These are phyloP conservation scores for Phataginus tricuspis DNA, from an alignment of 2,797 vertebrate genomes.

Conservation along the genomic window DNA sequence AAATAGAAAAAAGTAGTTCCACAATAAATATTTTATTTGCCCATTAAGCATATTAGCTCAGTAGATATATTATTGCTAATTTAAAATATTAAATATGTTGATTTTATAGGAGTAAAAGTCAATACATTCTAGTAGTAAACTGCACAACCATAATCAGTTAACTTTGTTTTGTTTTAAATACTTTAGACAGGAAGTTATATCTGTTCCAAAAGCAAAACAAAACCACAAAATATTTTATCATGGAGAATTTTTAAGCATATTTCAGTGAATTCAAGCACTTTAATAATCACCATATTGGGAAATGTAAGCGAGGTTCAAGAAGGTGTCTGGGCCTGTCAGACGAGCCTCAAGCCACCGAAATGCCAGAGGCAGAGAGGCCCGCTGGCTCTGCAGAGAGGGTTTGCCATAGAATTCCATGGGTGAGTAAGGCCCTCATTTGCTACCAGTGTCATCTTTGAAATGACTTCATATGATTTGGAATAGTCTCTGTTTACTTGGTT, in stretches of 20 bases:
- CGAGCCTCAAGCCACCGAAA: not conserved
- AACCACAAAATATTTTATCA: not conserved
- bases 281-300: not conserved
- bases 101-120: conserved; percentile 36
- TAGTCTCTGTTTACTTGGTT: not conserved
- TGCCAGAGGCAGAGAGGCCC: not conserved
- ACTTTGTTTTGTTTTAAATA: not conserved
- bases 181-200: not conserved
- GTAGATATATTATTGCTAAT: not conserved
- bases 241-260: not conserved
- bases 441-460: not conserved
- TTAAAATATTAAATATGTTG: conserved; percentile 42
- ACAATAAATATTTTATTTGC: not conserved
- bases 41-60: not conserved
- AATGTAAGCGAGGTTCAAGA: not conserved
- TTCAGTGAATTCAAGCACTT: not conserved
- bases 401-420: not conserved
- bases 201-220: not conserved
- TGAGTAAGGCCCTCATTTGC: not conserved
- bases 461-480: not conserved
- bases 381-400: not conserved
- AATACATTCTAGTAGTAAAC: not conserved
- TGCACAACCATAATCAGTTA: not conserved
- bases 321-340: not conserved
- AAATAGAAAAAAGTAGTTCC: not conserved